A percentile compares a stretch with the other conserved stretches of the same genome.
Evolutionary conservation across 2,797 vertebrate genomes (phyloP).

Genomic region (Acropternis orthonyx): DNA sequence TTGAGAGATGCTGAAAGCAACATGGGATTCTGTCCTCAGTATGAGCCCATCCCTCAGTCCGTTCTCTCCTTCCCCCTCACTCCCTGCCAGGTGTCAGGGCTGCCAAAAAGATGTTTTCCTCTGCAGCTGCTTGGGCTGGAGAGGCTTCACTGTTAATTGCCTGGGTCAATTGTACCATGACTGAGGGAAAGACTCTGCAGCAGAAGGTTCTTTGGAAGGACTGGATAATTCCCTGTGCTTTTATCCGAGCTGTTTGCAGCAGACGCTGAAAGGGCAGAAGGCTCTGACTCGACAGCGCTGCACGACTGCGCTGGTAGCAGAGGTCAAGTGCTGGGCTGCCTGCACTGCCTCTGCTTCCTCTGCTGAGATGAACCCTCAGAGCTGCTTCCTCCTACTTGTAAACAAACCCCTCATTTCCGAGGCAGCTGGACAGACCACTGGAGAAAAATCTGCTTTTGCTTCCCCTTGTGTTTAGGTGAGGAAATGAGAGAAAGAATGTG

Average conservation of each 20-base stretch:
- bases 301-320: not conserved
- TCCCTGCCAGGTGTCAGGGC: not conserved
- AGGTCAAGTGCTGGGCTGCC: not conserved
- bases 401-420: slow-evolving; percentile 30
- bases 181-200: not conserved
- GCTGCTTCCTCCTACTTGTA: slow-evolving; percentile 21
- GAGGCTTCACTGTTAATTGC: not conserved
- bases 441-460: slow-evolving; percentile 37
- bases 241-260: not conserved
- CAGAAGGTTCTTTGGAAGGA: not conserved
- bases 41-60: not conserved
- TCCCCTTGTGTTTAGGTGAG: not conserved
- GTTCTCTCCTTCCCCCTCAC: not conserved
- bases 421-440: not conserved
- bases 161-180: not conserved
- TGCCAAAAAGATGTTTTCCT: not conserved
- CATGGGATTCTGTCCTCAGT: not conserved
- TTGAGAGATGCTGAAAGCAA: not conserved
- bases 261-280: not conserved
- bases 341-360: slow-evolving; percentile 32
- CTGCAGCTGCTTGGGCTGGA: not conserved
- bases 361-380: not conserved
- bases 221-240: not conserved
- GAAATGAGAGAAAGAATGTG: slow-evolving; percentile 9
- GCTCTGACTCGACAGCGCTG: not conserved